Percentiles rank a stretch among this genome's conserved stretches.
These are phyloP conservation scores for Hydra vulgaris DNA, from an alignment of 30 jellyfish, hydroid and myxozoan species.

Conservation along the genomic window DNA sequence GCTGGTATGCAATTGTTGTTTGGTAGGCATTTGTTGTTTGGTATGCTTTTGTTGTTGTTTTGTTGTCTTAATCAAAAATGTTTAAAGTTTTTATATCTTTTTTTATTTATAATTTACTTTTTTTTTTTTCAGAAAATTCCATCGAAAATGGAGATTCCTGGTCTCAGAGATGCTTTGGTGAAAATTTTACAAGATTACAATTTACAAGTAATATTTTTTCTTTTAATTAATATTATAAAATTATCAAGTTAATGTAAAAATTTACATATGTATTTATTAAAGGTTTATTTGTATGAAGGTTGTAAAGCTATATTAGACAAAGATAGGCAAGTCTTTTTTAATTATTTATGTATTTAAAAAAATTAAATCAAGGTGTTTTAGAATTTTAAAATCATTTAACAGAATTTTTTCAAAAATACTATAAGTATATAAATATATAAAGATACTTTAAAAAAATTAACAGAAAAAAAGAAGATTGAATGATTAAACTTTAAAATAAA, in stretches of 20 bases:
- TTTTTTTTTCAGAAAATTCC: slow-evolving; percentile 25
- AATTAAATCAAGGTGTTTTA: neutral
- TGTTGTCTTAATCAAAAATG: too few relatives aligned
- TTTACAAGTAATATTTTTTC: slow-evolving; percentile 44
- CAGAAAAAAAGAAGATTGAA: neutral
- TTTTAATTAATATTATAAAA: neutral
- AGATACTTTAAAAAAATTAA: neutral
- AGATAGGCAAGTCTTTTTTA: slow-evolving; percentile 22
- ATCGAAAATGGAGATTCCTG: slow-evolving; percentile 79
- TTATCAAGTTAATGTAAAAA: neutral
- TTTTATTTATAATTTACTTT: neutral
- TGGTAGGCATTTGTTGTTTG: too few relatives aligned
- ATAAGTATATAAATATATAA: too few relatives aligned
- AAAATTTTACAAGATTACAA: slow-evolving; percentile 89
- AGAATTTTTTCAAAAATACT: too few relatives aligned
- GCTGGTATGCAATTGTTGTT: too few relatives aligned
- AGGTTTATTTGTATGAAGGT: slow-evolving; percentile 78
- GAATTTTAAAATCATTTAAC: too few relatives aligned
- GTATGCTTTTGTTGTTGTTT: too few relatives aligned
- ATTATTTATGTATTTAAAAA: neutral
- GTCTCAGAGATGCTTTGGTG: slow-evolving; percentile 84
- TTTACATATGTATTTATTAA: neutral
- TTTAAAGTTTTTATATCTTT: neutral
- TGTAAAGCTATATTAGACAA: slow-evolving; percentile 53
- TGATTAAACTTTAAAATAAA: too few relatives aligned